These are phyloP conservation scores for Porites cylindrica DNA, from an alignment of 92 coral and sea anemone species.

Conservation along the genomic window DNA sequence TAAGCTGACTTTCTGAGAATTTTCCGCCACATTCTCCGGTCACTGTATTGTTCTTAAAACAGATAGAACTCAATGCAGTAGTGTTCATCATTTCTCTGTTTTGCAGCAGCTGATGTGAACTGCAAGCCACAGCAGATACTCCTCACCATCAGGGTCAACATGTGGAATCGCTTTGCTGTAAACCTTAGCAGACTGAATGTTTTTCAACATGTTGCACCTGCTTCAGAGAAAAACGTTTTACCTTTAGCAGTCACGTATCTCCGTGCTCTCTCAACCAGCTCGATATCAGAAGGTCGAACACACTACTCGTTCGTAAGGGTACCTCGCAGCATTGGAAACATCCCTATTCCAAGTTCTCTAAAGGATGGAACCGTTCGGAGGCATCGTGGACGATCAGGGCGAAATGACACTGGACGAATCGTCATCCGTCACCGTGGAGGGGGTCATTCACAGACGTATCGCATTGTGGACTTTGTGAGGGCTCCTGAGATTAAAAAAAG, in stretches of 20 bases:
- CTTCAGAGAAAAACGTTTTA: background rate
- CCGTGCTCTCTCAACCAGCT: conserved; percentile 74
- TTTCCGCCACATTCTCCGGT: too few relatives aligned
- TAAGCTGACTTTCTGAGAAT: too few relatives aligned
- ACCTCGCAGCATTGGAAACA: conserved; percentile 88
- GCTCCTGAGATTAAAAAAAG: conserved; percentile 60
- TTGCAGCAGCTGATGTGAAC: background rate
- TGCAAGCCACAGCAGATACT: background rate
- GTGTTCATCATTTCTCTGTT: background rate
- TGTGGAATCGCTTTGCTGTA: conserved; percentile 21
- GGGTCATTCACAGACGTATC: conserved; percentile 94
- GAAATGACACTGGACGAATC: conserved; percentile 88
- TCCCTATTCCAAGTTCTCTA: conserved; percentile 88
- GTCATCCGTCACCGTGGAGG: conserved; percentile 96
- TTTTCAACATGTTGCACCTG: background rate
- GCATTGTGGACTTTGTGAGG: conserved; percentile 91
- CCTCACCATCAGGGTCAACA: background rate
- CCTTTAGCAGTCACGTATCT: conserved; percentile 48
- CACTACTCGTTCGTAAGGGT: conserved; percentile 85
- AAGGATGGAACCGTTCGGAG: conserved; percentile 90
- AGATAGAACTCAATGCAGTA: background rate
- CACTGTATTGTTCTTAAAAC: background rate
- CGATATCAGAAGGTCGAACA: conserved; percentile 79
- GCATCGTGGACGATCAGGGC: conserved; percentile 85
- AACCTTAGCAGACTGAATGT: conserved; percentile 20